Conservation (phyloP, 2,888 invertebrate species). For the Ryuthela nishihirai region DNA sequence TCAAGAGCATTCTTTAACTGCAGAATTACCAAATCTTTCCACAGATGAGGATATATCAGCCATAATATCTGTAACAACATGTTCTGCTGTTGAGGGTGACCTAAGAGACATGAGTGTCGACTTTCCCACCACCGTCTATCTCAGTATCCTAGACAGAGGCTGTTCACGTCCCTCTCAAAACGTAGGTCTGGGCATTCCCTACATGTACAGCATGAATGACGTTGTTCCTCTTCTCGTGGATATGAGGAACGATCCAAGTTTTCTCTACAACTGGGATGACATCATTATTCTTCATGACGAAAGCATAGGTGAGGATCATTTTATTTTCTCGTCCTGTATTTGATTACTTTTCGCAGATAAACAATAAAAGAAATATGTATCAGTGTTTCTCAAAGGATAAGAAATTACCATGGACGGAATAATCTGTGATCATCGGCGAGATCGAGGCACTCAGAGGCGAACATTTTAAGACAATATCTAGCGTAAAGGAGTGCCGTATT, state of each 20-base stretch:
- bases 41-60: conserved; percentile 18
- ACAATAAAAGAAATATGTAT: too few relatives aligned
- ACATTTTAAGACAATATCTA: too few relatives aligned
- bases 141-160: conserved; percentile 29
- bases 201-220: conserved; percentile 19
- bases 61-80: conserved; percentile 8
- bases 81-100: conserved; percentile 6
- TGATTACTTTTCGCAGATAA: too few relatives aligned
- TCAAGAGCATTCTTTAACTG: not conserved
- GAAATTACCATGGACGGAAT: too few relatives aligned
- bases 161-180: conserved; percentile 33
- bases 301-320: conserved; percentile 29
- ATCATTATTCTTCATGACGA: conserved; percentile 39
- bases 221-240: conserved; percentile 39
- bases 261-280: conserved; percentile 38
- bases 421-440: too few relatives aligned
- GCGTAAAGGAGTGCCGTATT: too few relatives aligned
- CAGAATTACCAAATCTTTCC: not conserved
- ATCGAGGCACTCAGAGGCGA: too few relatives aligned
- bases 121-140: conserved; percentile 18
- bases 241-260: conserved; percentile 33
- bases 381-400: too few relatives aligned
- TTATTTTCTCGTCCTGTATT: too few relatives aligned
- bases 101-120: conserved; percentile 3
- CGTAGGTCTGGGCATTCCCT: conserved; percentile 36